Percentiles rank a stretch among this genome's conserved stretches.
Conservation (phyloP, 2,113 vertebrate genomes). For the Ondatra zibethicus region DNA sequence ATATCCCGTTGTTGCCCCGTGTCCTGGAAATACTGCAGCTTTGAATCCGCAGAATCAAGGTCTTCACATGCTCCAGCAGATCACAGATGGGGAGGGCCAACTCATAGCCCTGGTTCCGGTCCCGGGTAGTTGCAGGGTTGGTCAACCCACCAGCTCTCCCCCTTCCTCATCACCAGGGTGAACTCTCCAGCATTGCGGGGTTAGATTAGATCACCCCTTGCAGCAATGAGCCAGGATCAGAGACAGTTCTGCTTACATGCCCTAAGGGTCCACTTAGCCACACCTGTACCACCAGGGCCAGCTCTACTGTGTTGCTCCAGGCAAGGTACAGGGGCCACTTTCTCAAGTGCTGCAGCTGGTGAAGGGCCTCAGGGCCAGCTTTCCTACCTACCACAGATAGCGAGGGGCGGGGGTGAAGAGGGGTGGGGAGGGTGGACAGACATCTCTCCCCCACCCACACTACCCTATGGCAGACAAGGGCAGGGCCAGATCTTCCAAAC, state of each 20-base stretch:
- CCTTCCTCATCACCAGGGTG: too few species aligned
- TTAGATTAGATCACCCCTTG: background rate
- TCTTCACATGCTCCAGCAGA: background rate
- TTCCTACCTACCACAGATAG: background rate
- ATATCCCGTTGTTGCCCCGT: background rate
- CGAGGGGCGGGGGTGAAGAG: too few species aligned
- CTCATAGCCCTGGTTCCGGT: background rate
- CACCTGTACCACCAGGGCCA: too few species aligned
- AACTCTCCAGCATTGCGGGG: too few species aligned
- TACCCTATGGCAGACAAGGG: background rate
- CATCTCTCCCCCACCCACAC: too few species aligned
- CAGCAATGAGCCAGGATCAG: background rate
- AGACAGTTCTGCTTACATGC: background rate
- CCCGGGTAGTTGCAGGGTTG: background rate
- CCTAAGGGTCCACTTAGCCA: too few species aligned
- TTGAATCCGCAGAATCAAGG: background rate
- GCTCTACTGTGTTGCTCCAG: background rate
- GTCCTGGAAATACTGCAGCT: background rate
- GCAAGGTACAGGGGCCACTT: background rate
- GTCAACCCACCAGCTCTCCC: background rate
- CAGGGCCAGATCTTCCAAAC: too few species aligned
- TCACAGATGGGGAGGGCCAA: background rate
- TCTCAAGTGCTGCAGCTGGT: background rate
- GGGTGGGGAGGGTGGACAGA: too few species aligned
- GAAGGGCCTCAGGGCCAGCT: background rate